These are phyloP conservation scores for Lasioglossum zephyrum DNA, from an alignment of 2,888 invertebrate genomes.

Conservation along the genomic window DNA sequence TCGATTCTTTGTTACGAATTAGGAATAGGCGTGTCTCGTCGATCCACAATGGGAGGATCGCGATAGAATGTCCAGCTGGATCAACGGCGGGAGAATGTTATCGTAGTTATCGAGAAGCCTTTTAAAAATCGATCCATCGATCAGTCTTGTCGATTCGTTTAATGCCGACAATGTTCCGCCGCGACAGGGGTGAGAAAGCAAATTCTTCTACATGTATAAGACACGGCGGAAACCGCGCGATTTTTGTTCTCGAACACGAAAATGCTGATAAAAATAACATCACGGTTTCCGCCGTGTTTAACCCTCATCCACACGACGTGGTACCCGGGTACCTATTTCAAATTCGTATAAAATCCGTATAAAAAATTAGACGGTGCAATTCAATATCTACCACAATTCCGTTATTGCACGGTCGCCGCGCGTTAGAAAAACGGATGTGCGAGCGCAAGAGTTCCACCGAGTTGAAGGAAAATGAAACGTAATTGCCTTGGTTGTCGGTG, in stretches of 20 bases:
- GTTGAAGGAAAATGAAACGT: background rate
- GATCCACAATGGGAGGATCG: background rate
- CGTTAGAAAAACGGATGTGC: too few species aligned
- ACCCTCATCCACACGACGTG: too few species aligned
- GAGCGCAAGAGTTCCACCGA: background rate
- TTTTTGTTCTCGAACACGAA: too few species aligned
- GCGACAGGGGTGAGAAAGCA: background rate
- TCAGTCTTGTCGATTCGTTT: constrained; percentile 39
- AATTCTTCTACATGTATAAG: too few species aligned
- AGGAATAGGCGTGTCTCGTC: background rate
- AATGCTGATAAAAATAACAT: too few species aligned
- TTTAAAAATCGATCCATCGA: constrained; percentile 45
- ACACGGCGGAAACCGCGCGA: too few species aligned
- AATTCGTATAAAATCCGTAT: too few species aligned
- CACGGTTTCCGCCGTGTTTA: too few species aligned
- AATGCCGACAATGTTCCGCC: background rate
- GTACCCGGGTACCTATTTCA: too few species aligned
- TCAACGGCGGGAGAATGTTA: constrained; percentile 29
- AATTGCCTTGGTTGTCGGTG: background rate
- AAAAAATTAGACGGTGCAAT: too few species aligned
- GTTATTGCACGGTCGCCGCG: too few species aligned
- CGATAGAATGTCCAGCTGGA: background rate
- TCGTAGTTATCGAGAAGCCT: constrained; percentile 22
- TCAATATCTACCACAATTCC: too few species aligned
- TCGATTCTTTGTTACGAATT: background rate